Evolutionary conservation across 2,888 invertebrate species (phyloP).

Genomic region (Patella caerulea): DNA sequence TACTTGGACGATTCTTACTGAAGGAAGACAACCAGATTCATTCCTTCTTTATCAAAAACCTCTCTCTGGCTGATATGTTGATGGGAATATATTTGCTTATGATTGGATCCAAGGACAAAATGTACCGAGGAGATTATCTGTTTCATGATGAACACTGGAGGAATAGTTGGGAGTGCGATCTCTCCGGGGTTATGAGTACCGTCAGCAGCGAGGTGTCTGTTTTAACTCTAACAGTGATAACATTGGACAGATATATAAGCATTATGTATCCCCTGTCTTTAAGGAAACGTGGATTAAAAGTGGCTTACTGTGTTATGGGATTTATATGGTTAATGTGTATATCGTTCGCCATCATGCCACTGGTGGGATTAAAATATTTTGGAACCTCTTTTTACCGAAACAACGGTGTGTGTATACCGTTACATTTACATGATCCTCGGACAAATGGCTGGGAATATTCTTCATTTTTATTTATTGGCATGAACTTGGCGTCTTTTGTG

Average conservation of each 20-base stretch:
- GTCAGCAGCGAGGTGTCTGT: slow-evolving; percentile 40
- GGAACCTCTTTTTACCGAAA: slow-evolving; percentile 34
- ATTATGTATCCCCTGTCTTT: slow-evolving; percentile 36
- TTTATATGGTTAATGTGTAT: slow-evolving; percentile 31
- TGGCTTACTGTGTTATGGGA: slow-evolving; percentile 31
- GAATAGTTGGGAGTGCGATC: slow-evolving; percentile 75
- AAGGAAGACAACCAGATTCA: slow-evolving; percentile 36
- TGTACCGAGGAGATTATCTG: slow-evolving; percentile 75
- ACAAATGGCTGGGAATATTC: slow-evolving; percentile 37
- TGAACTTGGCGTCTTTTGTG: slow-evolving; percentile 32
- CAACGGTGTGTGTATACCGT: slow-evolving; percentile 41
- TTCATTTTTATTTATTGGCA: slow-evolving; percentile 26
- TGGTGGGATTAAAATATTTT: slow-evolving; percentile 31
- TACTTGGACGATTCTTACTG: slow-evolving; percentile 73
- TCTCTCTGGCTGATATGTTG: slow-evolving; percentile 77
- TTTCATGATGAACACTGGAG: slow-evolving; percentile 76
- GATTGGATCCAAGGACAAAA: slow-evolving; percentile 75
- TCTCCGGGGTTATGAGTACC: slow-evolving; percentile 74
- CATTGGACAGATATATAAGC: slow-evolving; percentile 39
- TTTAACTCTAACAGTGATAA: slow-evolving; percentile 36
- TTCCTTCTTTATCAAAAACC: slow-evolving; percentile 76
- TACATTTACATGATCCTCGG: slow-evolving; percentile 44
- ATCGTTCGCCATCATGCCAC: slow-evolving; percentile 31
- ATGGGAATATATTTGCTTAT: slow-evolving; percentile 78
- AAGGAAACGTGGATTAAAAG: slow-evolving; percentile 25